Conservation (phyloP, 2,888 invertebrate species). For the Sesia apiformis region DNA sequence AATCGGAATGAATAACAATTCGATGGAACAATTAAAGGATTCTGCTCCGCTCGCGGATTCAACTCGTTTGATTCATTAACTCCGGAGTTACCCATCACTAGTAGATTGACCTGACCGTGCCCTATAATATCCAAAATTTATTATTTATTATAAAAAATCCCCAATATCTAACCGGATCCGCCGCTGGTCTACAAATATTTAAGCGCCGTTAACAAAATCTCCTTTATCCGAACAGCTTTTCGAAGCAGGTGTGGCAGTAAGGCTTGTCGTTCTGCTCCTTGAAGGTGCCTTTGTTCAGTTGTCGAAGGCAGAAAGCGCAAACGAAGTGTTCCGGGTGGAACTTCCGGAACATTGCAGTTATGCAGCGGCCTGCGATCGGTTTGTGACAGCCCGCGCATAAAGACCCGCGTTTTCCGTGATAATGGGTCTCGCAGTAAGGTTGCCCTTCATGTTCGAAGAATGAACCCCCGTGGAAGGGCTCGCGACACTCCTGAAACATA, state of each 20-base stretch:
- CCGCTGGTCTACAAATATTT: too few species aligned
- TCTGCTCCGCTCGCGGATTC: too few species aligned
- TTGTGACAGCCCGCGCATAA: conserved; percentile 98
- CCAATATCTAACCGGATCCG: too few species aligned
- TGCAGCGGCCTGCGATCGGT: conserved; percentile 97
- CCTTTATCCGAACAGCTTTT: conserved; percentile 91
- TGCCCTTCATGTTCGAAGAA: conserved; percentile 99
- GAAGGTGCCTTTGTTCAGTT: conserved; percentile 98
- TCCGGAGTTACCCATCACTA: too few species aligned
- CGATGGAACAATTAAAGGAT: too few species aligned
- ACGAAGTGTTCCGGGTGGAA: conserved; percentile 99
- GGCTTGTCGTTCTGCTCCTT: conserved; percentile 99
- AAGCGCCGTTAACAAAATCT: too few species aligned
- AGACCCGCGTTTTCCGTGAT: conserved; percentile 97
- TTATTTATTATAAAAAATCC: too few species aligned
- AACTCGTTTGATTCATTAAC: too few species aligned
- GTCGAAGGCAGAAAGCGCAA: conserved; percentile 98
- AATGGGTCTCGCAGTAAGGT: conserved; percentile 99
- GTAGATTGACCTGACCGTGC: conserved; percentile 9
- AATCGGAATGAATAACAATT: too few species aligned
- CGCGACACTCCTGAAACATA: conserved; percentile 90
- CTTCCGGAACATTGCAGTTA: conserved; percentile 99
- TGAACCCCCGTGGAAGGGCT: conserved; percentile 96
- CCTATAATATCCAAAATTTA: conserved; percentile 10
- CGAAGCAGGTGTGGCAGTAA: conserved; percentile 98